Evolutionary conservation across 30 jellyfish, hydroid and myxozoan species (phyloP).

Genomic region (Aurelia coerulea): DNA sequence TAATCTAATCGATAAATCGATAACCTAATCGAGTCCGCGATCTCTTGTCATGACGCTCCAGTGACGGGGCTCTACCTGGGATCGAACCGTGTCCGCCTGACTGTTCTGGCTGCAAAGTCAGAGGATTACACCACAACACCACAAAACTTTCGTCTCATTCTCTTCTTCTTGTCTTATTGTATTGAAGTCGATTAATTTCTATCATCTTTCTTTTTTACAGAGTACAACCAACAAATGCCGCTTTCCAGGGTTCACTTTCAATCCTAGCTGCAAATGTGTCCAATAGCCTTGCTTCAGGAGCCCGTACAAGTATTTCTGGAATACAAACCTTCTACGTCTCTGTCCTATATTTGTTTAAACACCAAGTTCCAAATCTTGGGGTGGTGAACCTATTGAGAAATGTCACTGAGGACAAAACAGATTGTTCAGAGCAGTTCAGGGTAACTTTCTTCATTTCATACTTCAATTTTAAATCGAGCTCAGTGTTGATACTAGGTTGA

Average conservation of each 20-base stretch:
- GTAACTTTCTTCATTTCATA: neutral
- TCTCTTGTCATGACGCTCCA: too few relatives aligned
- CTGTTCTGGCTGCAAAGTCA: too few relatives aligned
- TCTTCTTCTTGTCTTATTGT: too few relatives aligned
- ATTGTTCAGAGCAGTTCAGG: neutral
- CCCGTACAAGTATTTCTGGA: constrained; percentile 18
- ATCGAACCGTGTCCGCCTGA: too few relatives aligned
- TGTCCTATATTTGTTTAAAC: constrained; percentile 3
- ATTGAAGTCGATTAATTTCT: too few relatives aligned
- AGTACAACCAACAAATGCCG: neutral
- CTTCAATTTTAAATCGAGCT: neutral
- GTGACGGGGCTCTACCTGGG: too few relatives aligned
- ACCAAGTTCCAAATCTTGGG: neutral
- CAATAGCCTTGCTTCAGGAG: constrained; percentile 11
- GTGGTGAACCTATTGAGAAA: neutral
- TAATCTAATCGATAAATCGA: too few relatives aligned
- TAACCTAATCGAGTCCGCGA: too few relatives aligned
- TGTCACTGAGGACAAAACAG: neutral
- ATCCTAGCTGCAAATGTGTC: constrained; percentile 24
- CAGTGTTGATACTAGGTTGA: too few relatives aligned
- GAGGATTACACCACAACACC: too few relatives aligned
- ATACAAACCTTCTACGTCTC: too few relatives aligned
- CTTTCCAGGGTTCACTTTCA: constrained; percentile 18
- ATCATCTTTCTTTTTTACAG: neutral
- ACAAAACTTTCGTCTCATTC: too few relatives aligned